These are phyloP conservation scores for Anniella stebbinsi DNA, from an alignment of 2,797 vertebrate genomes.

Conservation along the genomic window DNA sequence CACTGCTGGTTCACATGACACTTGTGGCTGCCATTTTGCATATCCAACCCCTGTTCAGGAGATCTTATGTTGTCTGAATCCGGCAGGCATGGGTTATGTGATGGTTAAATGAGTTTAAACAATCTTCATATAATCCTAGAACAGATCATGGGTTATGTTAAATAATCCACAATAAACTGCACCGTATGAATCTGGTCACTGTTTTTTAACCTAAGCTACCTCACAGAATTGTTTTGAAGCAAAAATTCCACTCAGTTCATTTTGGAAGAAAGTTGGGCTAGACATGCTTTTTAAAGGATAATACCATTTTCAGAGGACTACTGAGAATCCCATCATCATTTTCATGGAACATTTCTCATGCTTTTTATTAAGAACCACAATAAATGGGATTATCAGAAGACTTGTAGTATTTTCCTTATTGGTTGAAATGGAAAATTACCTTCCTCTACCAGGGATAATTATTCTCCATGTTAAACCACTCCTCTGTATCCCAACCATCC, in stretches of 20 bases:
- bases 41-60: too few relatives aligned
- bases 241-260: background rate
- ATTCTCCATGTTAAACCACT: background rate
- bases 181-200: too few relatives aligned
- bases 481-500: background rate
- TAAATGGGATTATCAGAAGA: background rate
- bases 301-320: background rate
- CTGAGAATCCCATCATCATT: background rate
- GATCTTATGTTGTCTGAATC: too few relatives aligned
- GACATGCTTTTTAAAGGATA: background rate
- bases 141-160: too few relatives aligned
- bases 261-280: background rate
- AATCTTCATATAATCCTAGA: too few relatives aligned
- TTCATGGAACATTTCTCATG: background rate
- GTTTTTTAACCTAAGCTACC: background rate
- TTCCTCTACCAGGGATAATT: background rate
- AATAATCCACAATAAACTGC: background rate
- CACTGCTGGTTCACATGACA: background rate
- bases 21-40: too few relatives aligned
- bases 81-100: too few relatives aligned
- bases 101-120: too few relatives aligned
- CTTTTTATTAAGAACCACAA: background rate
- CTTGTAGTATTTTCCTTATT: background rate
- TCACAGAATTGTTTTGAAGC: background rate
- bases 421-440: background rate